Evolutionary conservation across 2,888 invertebrate genomes (phyloP), one percentile per base, ranked within the genome.

Genomic region (Drosophila diplacantha): DNA sequence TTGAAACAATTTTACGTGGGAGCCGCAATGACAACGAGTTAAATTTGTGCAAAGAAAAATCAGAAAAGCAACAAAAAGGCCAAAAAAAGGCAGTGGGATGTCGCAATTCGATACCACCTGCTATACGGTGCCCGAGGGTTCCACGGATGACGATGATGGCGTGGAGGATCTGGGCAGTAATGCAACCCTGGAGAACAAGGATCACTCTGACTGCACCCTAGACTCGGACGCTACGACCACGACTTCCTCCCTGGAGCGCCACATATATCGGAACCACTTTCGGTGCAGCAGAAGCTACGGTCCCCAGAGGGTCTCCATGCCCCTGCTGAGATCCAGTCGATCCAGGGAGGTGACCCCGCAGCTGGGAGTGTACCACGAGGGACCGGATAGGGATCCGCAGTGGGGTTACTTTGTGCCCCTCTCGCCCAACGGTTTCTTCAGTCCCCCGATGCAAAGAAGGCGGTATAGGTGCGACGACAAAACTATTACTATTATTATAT

Each of bases 341-440:
- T 47, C 74, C 39, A 72, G 73, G 54, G 74, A 83, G 62, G 34
- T 73, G 57, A 73, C 75, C 22, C 81, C 78, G 9, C 84, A 85
- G 68, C 52, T 86, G 72, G 85, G 85, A 49, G 67, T 84, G 55
- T 86, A 74, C 67, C 84, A 85, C 44, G 81, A 85, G 60, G 65
- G 69, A 38, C 56, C 74, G 6, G 63, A 62, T 51, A 54, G 68
- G 37, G 70, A 85, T 37, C 91, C 91, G 9, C 91, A 91, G 78
- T 85, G 91, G 73, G 91, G 91, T 1, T 92, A 91, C 81, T 91
- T 91, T 81, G 90, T 92, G 71, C 91, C 91, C 8, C 73, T 89
- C 58, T 75, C 86, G 57, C 81, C 86, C 29, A 89, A 91, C 68
- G 87, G 89, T 60, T 91, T 83, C 73, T 85, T 88, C 49, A 88